Conservation (phyloP, 2,113 vertebrate species). For the Pelecanoides urinatrix region DNA sequence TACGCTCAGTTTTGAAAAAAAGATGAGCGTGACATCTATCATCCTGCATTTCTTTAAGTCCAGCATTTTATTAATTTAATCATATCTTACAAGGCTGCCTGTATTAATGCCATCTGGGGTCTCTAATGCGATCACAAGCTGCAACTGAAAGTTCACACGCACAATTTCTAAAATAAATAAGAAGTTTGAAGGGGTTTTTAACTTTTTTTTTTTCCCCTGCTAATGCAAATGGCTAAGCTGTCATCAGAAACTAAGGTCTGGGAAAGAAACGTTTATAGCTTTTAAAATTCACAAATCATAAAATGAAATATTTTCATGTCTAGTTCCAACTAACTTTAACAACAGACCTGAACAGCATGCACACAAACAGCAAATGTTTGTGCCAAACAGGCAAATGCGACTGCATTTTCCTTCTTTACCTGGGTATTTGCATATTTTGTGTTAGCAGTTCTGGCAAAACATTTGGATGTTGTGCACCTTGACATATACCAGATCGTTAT, state of each 20-base stretch:
- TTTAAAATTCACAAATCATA: not conserved
- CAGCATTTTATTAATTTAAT: not conserved
- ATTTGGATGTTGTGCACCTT: not conserved
- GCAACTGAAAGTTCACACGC: not conserved
- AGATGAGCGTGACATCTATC: not conserved
- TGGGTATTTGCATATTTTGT: not conserved
- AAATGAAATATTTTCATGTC: not conserved
- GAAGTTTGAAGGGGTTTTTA: fast-evolving
- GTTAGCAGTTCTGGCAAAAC: not conserved
- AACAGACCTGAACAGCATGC: not conserved
- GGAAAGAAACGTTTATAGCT: not conserved
- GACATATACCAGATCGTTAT: not conserved
- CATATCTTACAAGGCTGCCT: not conserved
- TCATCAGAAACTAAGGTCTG: not conserved
- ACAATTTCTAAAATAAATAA: not conserved
- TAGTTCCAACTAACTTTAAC: not conserved
- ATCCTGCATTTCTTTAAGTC: not conserved
- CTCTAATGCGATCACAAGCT: not conserved
- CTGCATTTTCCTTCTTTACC: not conserved
- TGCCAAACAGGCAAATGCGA: not conserved
- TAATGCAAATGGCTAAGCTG: not conserved
- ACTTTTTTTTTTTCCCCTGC: not conserved
- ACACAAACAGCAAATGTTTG: not conserved
- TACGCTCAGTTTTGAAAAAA: not conserved
- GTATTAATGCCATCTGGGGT: not conserved